A percentile compares a stretch with the other conserved stretches of the same genome.
Evolutionary conservation across 2,797 vertebrate genomes (phyloP).

Genomic region (Holocentrus rufus): DNA sequence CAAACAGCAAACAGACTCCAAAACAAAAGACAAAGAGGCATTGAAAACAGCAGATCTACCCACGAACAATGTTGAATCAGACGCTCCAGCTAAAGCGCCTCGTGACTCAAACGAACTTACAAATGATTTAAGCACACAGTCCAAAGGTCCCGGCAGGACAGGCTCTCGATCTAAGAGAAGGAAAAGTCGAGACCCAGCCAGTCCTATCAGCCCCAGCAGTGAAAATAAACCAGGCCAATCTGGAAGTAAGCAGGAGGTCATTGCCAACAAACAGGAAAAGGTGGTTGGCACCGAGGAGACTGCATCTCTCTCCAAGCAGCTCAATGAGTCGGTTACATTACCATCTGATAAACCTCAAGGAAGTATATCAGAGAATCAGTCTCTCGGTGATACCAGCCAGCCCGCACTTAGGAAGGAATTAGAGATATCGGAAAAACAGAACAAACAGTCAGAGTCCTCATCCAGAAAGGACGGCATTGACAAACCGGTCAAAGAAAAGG

Average conservation of each 20-base stretch:
- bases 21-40: slow-evolving; percentile 29
- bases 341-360: slow-evolving; percentile 30
- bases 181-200: slow-evolving; percentile 65
- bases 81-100: slow-evolving; percentile 12
- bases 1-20: slow-evolving; percentile 39
- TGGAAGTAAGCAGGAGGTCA: slow-evolving; percentile 30
- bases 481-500: slow-evolving; percentile 32
- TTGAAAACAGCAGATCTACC: slow-evolving; percentile 24
- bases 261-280: slow-evolving; percentile 34
- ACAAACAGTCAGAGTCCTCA: slow-evolving; percentile 13
- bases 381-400: slow-evolving; percentile 20
- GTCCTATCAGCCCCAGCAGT: slow-evolving; percentile 57
- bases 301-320: slow-evolving; percentile 22
- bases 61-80: slow-evolving; percentile 9
- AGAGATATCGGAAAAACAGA: slow-evolving; percentile 23
- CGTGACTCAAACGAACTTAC: slow-evolving; percentile 40
- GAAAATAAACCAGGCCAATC: slow-evolving; percentile 50
- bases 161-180: slow-evolving; percentile 68
- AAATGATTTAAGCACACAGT: slow-evolving; percentile 26
- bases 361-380: slow-evolving; percentile 27
- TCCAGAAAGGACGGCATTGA: slow-evolving; percentile 32
- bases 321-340: slow-evolving; percentile 39
- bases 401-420: slow-evolving; percentile 22
- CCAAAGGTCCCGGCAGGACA: slow-evolving; percentile 55
- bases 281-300: slow-evolving; percentile 20